These are phyloP conservation scores for Poeciliopsis presidionis DNA, from an alignment of 2,797 vertebrate species.

Conservation along the genomic window DNA sequence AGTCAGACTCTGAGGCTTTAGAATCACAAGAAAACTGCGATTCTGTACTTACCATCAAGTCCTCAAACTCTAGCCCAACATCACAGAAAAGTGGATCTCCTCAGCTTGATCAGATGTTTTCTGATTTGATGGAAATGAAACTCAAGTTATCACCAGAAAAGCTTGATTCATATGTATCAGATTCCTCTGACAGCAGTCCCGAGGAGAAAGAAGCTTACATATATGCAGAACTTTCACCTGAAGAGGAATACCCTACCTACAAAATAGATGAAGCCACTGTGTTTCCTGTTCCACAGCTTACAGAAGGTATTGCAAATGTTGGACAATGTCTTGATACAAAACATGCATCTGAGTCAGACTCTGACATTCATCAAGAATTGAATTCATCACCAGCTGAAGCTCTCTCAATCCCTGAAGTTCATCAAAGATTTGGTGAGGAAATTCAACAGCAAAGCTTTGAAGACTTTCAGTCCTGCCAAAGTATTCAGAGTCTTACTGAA, in stretches of 20 bases:
- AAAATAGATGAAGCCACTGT: slow-evolving; percentile 2
- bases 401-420: slow-evolving; percentile 22
- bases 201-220: slow-evolving; percentile 28
- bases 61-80: slow-evolving; percentile 36
- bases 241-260: slow-evolving; percentile 28
- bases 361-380: neutral
- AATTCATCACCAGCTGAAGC: slow-evolving; percentile 3
- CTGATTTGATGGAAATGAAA: slow-evolving; percentile 63
- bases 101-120: slow-evolving; percentile 62
- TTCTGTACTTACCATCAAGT: slow-evolving; percentile 36
- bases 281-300: slow-evolving; percentile 28
- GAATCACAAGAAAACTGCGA: slow-evolving; percentile 40
- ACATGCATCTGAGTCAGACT: slow-evolving; percentile 36
- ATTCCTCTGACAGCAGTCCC: slow-evolving; percentile 34
- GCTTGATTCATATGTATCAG: slow-evolving; percentile 26
- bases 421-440: slow-evolving; percentile 16
- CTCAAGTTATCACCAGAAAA: slow-evolving; percentile 49
- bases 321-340: slow-evolving; percentile 34
- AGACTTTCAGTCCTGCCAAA: slow-evolving; percentile 6
- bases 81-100: slow-evolving; percentile 46
- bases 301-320: slow-evolving; percentile 24
- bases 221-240: slow-evolving; percentile 46
- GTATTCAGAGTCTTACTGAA: slow-evolving; percentile 31
- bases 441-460: slow-evolving; percentile 11
- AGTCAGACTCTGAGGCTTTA: slow-evolving; percentile 35